Conservation (phyloP, 2,888 invertebrate genomes). For the Mechanitis messenoides region DNA sequence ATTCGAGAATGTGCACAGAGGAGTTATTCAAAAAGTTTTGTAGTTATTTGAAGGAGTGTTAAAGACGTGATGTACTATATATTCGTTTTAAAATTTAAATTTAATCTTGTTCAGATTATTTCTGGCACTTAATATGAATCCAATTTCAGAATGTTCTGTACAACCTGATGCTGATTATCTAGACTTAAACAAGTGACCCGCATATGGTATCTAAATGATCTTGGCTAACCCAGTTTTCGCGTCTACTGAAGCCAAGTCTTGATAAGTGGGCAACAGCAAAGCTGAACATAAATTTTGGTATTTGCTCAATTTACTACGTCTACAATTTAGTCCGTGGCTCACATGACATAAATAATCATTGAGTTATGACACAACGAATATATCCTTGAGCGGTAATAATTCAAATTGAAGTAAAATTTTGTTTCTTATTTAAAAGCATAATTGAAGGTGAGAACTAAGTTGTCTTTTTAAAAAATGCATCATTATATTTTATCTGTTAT, state of each 20-base stretch:
- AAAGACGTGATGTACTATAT: too few species aligned
- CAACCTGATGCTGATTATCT: conserved; percentile 21
- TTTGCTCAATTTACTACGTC: conserved; percentile 8
- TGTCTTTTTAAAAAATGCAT: too few species aligned
- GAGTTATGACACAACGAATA: not conserved
- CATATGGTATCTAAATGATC: conserved; percentile 22
- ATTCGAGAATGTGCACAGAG: too few species aligned
- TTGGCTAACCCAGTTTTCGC: conserved; percentile 25
- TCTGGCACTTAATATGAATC: not conserved
- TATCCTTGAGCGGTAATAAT: not conserved
- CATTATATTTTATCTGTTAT: too few species aligned
- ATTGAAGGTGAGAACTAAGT: not conserved
- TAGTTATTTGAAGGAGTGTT: too few species aligned
- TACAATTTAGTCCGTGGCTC: conserved; percentile 9
- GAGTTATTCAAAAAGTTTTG: too few species aligned
- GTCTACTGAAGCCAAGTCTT: conserved; percentile 25
- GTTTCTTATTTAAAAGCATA: not conserved
- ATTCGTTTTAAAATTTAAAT: too few species aligned
- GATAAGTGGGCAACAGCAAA: conserved; percentile 28
- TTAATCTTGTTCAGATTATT: not conserved
- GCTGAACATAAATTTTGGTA: conserved; percentile 27
- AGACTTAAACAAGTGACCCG: conserved; percentile 23
- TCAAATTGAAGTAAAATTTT: not conserved
- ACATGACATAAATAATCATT: conserved; percentile 5
- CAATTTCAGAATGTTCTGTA: not conserved